Evolutionary conservation across 1,140 invertebrate genomes (phyloP), one percentile per base, ranked within the genome.

Genomic region (Hypsibius dujardini): DNA sequence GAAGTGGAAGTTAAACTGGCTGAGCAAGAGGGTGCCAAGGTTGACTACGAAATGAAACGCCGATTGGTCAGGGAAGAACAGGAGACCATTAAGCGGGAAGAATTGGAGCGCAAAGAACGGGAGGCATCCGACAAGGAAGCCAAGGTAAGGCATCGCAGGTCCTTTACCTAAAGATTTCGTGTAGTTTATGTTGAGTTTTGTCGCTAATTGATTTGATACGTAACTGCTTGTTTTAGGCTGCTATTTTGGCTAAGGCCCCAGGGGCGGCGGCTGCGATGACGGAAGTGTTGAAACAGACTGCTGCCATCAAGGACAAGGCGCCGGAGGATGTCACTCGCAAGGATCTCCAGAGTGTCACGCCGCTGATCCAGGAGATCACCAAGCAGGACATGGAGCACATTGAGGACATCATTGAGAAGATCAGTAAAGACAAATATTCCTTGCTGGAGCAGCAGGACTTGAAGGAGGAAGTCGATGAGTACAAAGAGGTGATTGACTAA

Each of bases 31-130:
- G 95, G 94, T 46, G 79, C 77, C 75, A 90, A 91, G 82, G 83
- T 96, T 75, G 94, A 97, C 78, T 92, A 95, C 77, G 89, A 86
- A 80, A 86, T 88, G 1, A 90, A 93, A 81, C 85, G 93, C 74
- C 89, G 95, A 79, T 84, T 93, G 45, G 88, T 97, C 74, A 88
- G 88, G 79, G 85, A 92, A 74, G 93, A 97, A 81, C 88, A 94
- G 77, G 84, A 85, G 69, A 90, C 86, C 78, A 95, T 98, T 74
- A 86, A 87, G 75, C 89, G 92, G 80, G 94, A 98, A 78, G 84
- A 87, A 70, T 82, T 86, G 76, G 90, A 93, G 78, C 46, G 47
- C 47, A 75, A 74, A 47, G 69, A 74, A 47, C 70, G 73, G 42
- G 79, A 84, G 60, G 81, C 80, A 60, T 83, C 85, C 74, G 82